A percentile compares a stretch with the other conserved stretches of the same genome.
These are phyloP conservation scores for Tridacna gigas DNA, from an alignment of 2,888 invertebrate species.

Conservation along the genomic window DNA sequence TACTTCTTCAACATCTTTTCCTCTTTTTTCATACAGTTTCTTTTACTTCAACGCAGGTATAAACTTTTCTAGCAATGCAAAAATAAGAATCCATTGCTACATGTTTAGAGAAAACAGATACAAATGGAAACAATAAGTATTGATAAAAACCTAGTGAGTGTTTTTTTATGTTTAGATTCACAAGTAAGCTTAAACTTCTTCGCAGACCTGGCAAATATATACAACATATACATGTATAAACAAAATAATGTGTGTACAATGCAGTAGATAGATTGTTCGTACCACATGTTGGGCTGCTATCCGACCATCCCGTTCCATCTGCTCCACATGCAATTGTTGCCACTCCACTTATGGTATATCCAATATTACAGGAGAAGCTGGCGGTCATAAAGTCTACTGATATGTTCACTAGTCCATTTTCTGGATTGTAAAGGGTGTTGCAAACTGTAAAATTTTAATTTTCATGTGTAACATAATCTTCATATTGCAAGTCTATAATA, in stretches of 20 bases:
- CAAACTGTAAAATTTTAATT: constrained; percentile 28
- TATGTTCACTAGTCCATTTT: constrained; percentile 39
- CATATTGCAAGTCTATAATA: too few species aligned
- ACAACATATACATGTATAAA: not conserved
- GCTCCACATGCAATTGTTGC: constrained; percentile 27
- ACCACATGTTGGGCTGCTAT: constrained; percentile 43
- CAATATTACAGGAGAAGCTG: constrained; percentile 36
- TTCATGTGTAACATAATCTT: not conserved
- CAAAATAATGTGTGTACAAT: not conserved
- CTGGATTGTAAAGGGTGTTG: constrained; percentile 7
- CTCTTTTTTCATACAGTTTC: too few species aligned
- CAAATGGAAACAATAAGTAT: not conserved
- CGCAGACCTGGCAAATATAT: too few species aligned
- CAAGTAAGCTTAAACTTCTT: too few species aligned
- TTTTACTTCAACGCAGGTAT: too few species aligned
- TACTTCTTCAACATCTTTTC: too few species aligned
- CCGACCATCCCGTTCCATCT: constrained; percentile 42
- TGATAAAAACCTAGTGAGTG: too few species aligned
- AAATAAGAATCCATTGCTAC: not conserved
- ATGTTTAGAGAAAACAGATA: not conserved
- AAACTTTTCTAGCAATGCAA: too few species aligned
- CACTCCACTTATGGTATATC: constrained; percentile 37
- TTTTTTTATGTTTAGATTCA: too few species aligned
- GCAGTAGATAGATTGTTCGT: not conserved
- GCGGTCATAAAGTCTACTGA: constrained; percentile 23